Conservation (phyloP, 1,140 invertebrate genomes). For the Ectropis grisescens region DNA sequence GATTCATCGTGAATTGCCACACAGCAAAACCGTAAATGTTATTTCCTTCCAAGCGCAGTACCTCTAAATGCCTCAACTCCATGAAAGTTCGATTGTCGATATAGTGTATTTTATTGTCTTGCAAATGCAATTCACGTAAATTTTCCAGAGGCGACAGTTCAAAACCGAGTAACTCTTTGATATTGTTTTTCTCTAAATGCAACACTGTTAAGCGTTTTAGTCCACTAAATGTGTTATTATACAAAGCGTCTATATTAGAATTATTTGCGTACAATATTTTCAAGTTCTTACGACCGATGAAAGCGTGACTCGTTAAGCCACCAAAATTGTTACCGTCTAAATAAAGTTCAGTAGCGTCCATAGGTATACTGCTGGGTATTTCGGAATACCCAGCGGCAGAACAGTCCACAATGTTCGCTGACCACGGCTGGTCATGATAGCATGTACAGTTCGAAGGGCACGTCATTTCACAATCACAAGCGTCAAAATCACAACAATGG, state of each 20-base stretch:
- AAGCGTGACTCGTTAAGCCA: slow-evolving; percentile 89
- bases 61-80: slow-evolving; percentile 83
- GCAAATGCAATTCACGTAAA: slow-evolving; percentile 87
- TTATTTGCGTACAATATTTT: slow-evolving; percentile 90
- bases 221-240: slow-evolving; percentile 93
- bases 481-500: slow-evolving; percentile 95
- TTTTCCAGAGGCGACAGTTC: slow-evolving; percentile 87
- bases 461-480: slow-evolving; percentile 96
- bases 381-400: slow-evolving; percentile 82
- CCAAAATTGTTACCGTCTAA: slow-evolving; percentile 92
- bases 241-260: slow-evolving; percentile 85
- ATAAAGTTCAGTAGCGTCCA: slow-evolving; percentile 95
- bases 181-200: slow-evolving; percentile 88
- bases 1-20: slow-evolving; percentile 82
- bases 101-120: slow-evolving; percentile 86
- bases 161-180: slow-evolving; percentile 84
- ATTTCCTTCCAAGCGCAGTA: slow-evolving; percentile 89
- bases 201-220: slow-evolving; percentile 81
- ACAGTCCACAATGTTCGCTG: slow-evolving; percentile 93
- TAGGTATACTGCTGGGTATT: slow-evolving; percentile 89
- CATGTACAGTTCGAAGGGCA: slow-evolving; percentile 94
- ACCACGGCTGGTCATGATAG: slow-evolving; percentile 95
- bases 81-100: slow-evolving; percentile 90
- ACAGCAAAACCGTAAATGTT: slow-evolving; percentile 82
- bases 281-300: slow-evolving; percentile 91